Evolutionary conservation across 2,113 vertebrate genomes (phyloP).

Genomic region (Ursus arctos): DNA sequence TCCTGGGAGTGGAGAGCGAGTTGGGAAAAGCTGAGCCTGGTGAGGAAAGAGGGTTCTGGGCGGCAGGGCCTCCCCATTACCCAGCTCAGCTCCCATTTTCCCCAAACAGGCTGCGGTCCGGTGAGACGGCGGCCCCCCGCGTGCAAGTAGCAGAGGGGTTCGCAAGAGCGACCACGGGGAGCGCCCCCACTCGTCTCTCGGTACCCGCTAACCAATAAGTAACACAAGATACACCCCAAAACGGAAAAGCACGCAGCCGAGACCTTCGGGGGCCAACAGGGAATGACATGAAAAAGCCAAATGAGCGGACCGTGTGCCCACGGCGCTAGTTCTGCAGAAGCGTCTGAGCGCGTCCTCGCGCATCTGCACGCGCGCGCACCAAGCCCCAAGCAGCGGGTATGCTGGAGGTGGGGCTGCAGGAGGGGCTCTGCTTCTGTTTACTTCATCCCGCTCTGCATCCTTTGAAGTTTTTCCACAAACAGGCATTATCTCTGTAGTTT

Average conservation of each 20-base stretch:
- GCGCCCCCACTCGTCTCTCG: background rate
- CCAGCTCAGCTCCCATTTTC: background rate
- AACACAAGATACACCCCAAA: background rate
- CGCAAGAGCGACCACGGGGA: background rate
- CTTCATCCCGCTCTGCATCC: background rate
- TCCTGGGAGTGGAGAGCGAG: background rate
- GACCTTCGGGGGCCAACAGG: background rate
- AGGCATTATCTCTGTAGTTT: background rate
- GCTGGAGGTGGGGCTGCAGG: background rate
- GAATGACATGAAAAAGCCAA: background rate
- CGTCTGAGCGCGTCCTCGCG: background rate
- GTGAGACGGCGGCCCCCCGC: accelerated
- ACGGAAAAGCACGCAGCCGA: background rate
- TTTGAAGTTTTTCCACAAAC: slow-evolving; percentile 10
- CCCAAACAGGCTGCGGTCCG: background rate
- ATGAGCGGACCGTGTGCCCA: no score
- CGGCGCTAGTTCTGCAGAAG: background rate
- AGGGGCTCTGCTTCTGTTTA: background rate
- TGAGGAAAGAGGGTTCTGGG: background rate
- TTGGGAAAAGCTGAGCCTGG: background rate
- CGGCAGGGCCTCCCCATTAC: background rate
- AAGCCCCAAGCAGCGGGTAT: background rate
- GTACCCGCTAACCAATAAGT: background rate
- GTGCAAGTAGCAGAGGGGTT: background rate
- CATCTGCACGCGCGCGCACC: background rate